A percentile compares a stretch with the other conserved stretches of the same genome.
Conservation (phyloP, 2,113 vertebrate species). For the Myotis brandtii region DNA sequence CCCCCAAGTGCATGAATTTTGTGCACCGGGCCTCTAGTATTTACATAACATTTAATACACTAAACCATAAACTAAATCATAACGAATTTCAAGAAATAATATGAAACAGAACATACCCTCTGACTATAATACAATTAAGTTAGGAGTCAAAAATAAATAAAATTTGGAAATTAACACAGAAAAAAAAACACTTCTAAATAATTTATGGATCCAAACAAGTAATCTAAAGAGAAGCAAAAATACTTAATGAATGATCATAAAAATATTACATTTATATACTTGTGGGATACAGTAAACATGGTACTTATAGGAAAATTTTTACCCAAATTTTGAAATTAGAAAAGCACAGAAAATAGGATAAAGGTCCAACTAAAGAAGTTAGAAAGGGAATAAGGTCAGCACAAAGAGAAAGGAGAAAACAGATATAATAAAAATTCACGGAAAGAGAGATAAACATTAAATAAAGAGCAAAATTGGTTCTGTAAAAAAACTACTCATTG, state of each 20-base stretch:
- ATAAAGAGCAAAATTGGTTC: slow-evolving; percentile 2
- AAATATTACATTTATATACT: not conserved
- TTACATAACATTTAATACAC: slow-evolving; percentile 22
- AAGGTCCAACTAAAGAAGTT: slow-evolving; percentile 1
- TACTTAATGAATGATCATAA: slow-evolving; percentile 17
- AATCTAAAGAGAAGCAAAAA: slow-evolving; percentile 48
- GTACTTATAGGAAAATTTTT: not conserved
- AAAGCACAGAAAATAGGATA: not conserved
- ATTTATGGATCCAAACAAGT: not conserved
- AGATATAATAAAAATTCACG: not conserved
- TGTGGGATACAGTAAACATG: not conserved
- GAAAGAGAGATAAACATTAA: not conserved
- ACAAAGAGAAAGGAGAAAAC: not conserved
- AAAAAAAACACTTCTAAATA: not conserved
- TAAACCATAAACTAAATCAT: not conserved
- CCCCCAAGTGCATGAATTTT: too few species aligned
- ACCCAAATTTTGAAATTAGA: not conserved
- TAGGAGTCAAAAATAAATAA: slow-evolving; percentile 17
- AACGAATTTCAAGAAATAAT: slow-evolving; percentile 57
- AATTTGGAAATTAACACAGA: not conserved
- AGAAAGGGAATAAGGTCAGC: not conserved
- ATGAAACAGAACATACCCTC: slow-evolving; percentile 39
- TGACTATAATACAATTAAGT: not conserved
- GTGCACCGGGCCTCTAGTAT: not conserved
- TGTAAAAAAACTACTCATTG: not conserved